A percentile compares a stretch with the other conserved stretches of the same genome.
These are phyloP conservation scores for Marisa cornuarietis DNA, from an alignment of 1,140 invertebrate species.

Conservation along the genomic window DNA sequence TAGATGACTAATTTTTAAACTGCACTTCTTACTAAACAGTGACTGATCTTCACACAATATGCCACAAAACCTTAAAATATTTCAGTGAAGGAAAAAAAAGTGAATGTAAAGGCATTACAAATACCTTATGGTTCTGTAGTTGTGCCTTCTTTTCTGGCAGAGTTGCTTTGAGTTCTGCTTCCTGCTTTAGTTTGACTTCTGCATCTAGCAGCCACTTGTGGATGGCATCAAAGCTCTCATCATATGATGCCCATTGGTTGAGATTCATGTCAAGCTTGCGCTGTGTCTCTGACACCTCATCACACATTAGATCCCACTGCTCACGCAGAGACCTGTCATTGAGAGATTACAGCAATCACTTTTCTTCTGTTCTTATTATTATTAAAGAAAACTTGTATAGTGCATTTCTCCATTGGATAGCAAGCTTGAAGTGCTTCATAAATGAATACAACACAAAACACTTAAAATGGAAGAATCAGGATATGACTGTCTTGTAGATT, in stretches of 20 bases:
- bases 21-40: too few relatives aligned
- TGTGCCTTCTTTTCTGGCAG: constrained; percentile 94
- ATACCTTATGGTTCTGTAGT: constrained; percentile 90
- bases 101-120: neutral
- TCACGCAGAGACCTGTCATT: constrained; percentile 77
- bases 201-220: constrained; percentile 93
- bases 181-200: constrained; percentile 88
- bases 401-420: too few relatives aligned
- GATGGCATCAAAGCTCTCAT: constrained; percentile 77
- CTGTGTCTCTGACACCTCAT: constrained; percentile 83
- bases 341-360: too few relatives aligned
- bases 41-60: neutral
- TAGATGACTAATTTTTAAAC: too few relatives aligned
- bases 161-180: constrained; percentile 88
- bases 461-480: too few relatives aligned
- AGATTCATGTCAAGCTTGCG: constrained; percentile 89
- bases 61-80: neutral
- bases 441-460: too few relatives aligned
- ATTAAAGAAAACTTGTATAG: too few relatives aligned
- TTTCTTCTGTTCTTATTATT: too few relatives aligned
- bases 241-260: constrained; percentile 67
- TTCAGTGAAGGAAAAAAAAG: constrained; percentile 1
- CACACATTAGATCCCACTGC: constrained; percentile 75
- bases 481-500: too few relatives aligned
- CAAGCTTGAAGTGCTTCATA: too few relatives aligned